These are phyloP conservation scores for Sycophaga agraensis DNA, from an alignment of 1,140 invertebrate genomes.

Conservation along the genomic window DNA sequence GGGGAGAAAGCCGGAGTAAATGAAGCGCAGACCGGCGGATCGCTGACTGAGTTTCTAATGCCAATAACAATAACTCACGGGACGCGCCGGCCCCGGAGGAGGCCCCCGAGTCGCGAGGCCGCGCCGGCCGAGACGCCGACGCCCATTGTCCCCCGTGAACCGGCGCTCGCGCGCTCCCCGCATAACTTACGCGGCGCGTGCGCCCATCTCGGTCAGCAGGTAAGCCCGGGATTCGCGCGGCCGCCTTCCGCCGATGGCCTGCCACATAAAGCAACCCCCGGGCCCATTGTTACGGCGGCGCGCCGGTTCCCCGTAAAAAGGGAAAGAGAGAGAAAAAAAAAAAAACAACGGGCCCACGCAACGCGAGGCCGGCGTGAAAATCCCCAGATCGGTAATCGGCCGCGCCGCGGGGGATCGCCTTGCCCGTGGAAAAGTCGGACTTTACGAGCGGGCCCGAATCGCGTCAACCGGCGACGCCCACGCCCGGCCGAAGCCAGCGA, in stretches of 20 bases:
- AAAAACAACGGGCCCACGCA: too few relatives aligned
- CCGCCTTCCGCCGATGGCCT: constrained; percentile 37
- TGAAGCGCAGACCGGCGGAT: constrained; percentile 5
- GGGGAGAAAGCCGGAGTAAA: neutral
- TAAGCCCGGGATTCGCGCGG: constrained; percentile 4
- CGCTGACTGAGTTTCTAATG: constrained; percentile 12
- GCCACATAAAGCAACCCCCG: constrained; percentile 48
- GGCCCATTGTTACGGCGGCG: constrained; percentile 28
- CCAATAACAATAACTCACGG: constrained; percentile 26
- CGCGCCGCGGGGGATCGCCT: neutral
- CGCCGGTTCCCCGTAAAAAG: constrained; percentile 30
- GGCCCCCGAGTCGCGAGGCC: constrained; percentile 15
- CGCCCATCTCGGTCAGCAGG: constrained; percentile 4
- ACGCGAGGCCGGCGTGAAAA: too few relatives aligned
- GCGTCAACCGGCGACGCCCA: constrained; percentile 31
- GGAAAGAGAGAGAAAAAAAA: neutral
- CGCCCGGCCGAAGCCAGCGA: too few relatives aligned
- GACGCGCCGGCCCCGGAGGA: neutral
- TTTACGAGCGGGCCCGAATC: too few relatives aligned
- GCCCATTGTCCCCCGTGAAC: constrained; percentile 34
- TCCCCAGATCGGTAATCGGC: too few relatives aligned
- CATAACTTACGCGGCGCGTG: too few relatives aligned
- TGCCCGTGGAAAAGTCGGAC: constrained; percentile 36
- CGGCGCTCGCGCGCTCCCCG: too few relatives aligned
- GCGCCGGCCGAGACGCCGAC: neutral